A percentile compares a stretch with the other conserved stretches of the same genome.
Evolutionary conservation across 2,113 vertebrate genomes (phyloP).

Genomic region (Balaeniceps rex): DNA sequence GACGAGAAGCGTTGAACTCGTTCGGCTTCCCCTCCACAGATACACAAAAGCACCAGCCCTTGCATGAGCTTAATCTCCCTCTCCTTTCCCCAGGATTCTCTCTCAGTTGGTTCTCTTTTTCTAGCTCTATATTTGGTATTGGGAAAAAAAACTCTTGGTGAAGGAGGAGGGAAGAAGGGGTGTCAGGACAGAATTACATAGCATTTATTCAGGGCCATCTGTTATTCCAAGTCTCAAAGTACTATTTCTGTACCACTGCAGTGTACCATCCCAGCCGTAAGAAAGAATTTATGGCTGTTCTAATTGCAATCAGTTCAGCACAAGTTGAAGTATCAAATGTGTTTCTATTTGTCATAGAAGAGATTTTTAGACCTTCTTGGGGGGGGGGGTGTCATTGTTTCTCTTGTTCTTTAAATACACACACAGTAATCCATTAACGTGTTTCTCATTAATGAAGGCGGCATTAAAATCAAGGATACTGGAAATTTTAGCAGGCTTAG

Average conservation of each 20-base stretch:
- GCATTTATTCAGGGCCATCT: constrained; percentile 58
- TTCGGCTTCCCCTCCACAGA: not conserved
- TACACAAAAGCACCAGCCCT: not conserved
- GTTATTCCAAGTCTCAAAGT: constrained; percentile 46
- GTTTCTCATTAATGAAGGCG: not conserved
- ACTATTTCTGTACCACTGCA: constrained; percentile 37
- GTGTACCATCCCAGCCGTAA: not conserved
- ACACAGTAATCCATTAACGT: not conserved
- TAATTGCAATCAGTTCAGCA: constrained; percentile 7
- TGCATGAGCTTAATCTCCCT: not conserved
- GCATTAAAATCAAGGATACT: not conserved
- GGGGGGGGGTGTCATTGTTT: not conserved
- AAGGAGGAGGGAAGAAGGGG: constrained; percentile 50
- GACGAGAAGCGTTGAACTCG: not conserved
- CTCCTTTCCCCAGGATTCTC: not conserved
- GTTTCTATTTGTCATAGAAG: not conserved
- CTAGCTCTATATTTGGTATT: constrained; percentile 23
- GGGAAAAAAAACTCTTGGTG: not conserved
- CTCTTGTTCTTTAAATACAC: not conserved
- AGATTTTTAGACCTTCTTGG: not conserved
- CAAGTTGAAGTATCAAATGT: not conserved
- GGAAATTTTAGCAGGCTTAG: not conserved
- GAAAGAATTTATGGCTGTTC: constrained; percentile 11
- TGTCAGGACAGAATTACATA: constrained; percentile 51
- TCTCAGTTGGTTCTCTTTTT: not conserved